phyloP scores from a whole-genome alignment of 2,888 invertebrate species.

The Steinernema carpocapsae region DNA sequence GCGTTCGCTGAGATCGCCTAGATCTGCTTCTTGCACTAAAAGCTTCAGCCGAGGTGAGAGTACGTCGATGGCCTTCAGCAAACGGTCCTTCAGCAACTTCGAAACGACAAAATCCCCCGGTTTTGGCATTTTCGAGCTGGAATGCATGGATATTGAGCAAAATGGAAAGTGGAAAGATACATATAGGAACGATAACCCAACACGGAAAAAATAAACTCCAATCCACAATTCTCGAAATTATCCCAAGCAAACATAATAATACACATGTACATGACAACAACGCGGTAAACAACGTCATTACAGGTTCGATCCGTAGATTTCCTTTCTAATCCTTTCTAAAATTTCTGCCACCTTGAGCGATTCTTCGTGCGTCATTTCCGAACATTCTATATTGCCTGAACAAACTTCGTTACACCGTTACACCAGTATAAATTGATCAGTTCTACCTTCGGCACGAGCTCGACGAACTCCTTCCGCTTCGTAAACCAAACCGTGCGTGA shows the following conservation, averaged over 20 bases:
- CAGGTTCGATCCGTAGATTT: not conserved
- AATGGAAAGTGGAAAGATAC: no score
- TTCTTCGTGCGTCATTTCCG: slow-evolving; percentile 17
- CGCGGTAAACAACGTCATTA: no score
- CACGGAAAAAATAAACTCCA: no score
- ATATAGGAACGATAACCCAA: no score
- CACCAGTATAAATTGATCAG: not conserved
- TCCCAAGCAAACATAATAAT: no score
- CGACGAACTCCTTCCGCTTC: slow-evolving; percentile 22
- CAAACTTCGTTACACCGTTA: not conserved
- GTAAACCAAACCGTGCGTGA: slow-evolving; percentile 15
- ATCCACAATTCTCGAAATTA: no score
- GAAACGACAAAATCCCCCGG: no score
- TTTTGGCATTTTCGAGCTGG: no score
- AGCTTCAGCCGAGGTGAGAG: not conserved
- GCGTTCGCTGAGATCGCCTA: not conserved
- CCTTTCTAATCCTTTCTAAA: not conserved
- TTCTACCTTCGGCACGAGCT: not conserved
- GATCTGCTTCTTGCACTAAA: not conserved
- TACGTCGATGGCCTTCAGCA: not conserved
- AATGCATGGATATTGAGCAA: no score
- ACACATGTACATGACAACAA: no score
- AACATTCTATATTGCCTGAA: slow-evolving; percentile 20
- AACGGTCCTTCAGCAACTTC: not conserved
- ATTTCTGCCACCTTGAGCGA: slow-evolving; percentile 2